Evolutionary conservation across 2,797 vertebrate genomes (phyloP).

Genomic region (Garrulus glandarius): DNA sequence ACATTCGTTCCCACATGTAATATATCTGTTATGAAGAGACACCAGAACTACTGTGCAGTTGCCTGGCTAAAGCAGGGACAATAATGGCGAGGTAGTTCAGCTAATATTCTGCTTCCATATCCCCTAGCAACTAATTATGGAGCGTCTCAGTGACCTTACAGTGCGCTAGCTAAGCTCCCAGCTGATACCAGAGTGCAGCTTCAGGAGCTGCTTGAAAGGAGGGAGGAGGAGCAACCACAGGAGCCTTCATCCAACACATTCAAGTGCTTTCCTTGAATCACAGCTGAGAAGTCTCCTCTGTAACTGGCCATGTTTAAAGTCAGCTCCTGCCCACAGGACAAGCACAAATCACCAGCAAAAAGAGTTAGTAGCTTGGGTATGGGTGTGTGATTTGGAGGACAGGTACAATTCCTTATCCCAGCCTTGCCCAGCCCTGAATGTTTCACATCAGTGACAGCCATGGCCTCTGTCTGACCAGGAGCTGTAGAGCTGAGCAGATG

Average conservation of each 20-base stretch:
- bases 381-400: neutral
- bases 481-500: neutral
- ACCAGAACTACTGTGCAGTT: neutral
- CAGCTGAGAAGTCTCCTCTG: neutral
- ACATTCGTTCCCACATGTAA: neutral
- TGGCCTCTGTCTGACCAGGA: neutral
- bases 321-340: neutral
- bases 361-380: neutral
- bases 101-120: conserved; percentile 20
- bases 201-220: neutral
- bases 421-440: neutral
- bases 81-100: neutral
- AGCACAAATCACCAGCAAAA: neutral
- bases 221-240: neutral
- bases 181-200: neutral
- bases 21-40: neutral
- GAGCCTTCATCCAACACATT: neutral
- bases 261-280: neutral
- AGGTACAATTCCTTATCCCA: neutral
- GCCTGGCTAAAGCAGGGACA: neutral
- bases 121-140: conserved; percentile 39
- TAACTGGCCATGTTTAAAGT: neutral
- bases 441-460: neutral
- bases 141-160: neutral
- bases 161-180: neutral